Evolutionary conservation across 2,113 vertebrate species (phyloP).

Genomic region (Ctenomys sociabilis): DNA sequence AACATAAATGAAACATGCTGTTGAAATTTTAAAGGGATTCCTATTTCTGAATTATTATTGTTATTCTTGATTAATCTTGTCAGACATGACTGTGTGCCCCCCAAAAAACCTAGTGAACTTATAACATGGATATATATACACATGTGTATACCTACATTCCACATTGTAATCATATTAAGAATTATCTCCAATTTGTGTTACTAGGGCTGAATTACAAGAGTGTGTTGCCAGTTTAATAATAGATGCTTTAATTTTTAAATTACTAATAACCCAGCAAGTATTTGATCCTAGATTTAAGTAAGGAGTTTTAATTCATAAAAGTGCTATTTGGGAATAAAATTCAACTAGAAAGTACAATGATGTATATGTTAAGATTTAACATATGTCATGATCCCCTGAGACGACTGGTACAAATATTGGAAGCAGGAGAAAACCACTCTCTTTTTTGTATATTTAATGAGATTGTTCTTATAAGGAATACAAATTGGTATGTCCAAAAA

Average conservation of each 20-base stretch:
- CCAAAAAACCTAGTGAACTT: background rate
- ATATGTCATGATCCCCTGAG: background rate
- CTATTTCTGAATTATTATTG: background rate
- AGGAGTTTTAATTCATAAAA: conserved; percentile 53
- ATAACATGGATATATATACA: background rate
- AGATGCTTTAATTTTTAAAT: conserved; percentile 48
- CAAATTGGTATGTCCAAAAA: conserved; percentile 29
- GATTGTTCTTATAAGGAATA: conserved; percentile 18
- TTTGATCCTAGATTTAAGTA: conserved; percentile 47
- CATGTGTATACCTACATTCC: background rate
- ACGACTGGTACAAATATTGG: background rate
- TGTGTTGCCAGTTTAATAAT: conserved; percentile 22
- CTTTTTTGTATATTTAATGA: conserved; percentile 17
- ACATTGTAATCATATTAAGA: background rate
- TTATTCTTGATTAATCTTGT: conserved; percentile 38
- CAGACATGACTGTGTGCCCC: background rate
- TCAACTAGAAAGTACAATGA: conserved; percentile 30
- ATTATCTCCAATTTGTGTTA: conserved; percentile 21
- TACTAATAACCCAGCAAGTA: background rate
- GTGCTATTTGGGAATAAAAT: conserved; percentile 49
- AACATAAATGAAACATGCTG: background rate
- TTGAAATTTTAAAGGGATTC: conserved; percentile 44
- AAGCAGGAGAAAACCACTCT: conserved; percentile 20
- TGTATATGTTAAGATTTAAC: conserved; percentile 16
- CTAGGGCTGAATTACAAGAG: conserved; percentile 19